Evolutionary conservation across 2,888 invertebrate species (phyloP), one percentile per base, ranked within the genome.

Genomic region (Ornithoptera alexandrae): DNA sequence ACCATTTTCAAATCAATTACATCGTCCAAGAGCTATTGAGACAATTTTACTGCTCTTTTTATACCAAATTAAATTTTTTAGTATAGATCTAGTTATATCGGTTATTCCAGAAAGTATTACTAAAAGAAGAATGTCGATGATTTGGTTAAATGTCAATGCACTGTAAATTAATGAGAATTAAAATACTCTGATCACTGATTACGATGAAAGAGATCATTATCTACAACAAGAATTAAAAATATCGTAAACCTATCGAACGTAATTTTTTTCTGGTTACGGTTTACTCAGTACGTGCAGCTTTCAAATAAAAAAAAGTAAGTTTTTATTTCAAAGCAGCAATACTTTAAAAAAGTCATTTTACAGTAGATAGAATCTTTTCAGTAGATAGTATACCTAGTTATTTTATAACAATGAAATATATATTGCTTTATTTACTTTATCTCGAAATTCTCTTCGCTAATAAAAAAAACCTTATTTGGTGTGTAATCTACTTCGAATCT

Each of bases 91-190:
- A 20, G 46, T 57, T 62, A 24, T 30, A 59, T 22, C 58, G 62
- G 68, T 58, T 22, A 15, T 39, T 46, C 5, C 58, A 36, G 53
- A 62, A 57, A 22, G 17, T 30, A 61, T 62, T 57, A 67, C 46
- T 24, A 24, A 17, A 58, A 30, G 46, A 46, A 46, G 46, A 46
- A 68, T 58, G 30, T 20, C 42, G 18, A 7, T 53, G 53, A 12
- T 8, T 24, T 56, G 36, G 39, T 57, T 60, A 62, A 67, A 62
- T 39, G n/a, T 10, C 62, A 67, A 67, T 67, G 67, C 30, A 46
- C 57, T 67, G 67, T 67, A 57, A 62, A 62, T 67, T 62, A 22
- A 62, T 57, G 15, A 10, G 42, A 57, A 62, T 15, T 36, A 56
- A 24, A 42, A 17, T 67, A 22, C 39, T 67, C 39, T 56, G 17